Conservation (phyloP, 2,113 vertebrate genomes). For the Misgurnus mizolepis region DNA sequence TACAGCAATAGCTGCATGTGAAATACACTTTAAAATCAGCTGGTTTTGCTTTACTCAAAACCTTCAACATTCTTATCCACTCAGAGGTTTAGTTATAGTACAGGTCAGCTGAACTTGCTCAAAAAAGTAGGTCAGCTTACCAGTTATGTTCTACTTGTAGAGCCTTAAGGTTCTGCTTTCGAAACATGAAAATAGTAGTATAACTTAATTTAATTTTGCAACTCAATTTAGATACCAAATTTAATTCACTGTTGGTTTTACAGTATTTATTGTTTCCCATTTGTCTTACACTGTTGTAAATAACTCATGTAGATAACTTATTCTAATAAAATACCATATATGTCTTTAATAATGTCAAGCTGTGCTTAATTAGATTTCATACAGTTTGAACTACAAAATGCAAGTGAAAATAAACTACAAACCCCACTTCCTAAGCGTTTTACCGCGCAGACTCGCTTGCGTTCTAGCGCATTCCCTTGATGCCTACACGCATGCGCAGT, state of each 20-base stretch:
- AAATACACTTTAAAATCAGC: neutral
- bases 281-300: neutral
- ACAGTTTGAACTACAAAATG: neutral
- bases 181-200: neutral
- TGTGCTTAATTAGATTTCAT: no score
- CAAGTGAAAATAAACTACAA: conserved; percentile 52
- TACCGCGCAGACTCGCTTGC: conserved; percentile 53
- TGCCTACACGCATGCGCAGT: conserved; percentile 75
- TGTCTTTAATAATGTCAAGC: neutral
- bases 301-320: neutral
- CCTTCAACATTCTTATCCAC: conserved; percentile 23
- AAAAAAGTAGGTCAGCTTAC: conserved; percentile 24
- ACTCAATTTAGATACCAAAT: neutral
- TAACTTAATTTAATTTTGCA: neutral
- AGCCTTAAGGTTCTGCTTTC: conserved; percentile 8
- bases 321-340: neutral
- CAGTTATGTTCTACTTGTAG: conserved; percentile 5
- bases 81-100: conserved; percentile 23
- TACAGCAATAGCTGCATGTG: neutral
- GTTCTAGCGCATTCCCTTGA: conserved; percentile 62
- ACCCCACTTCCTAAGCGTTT: conserved; percentile 28
- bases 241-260: neutral
- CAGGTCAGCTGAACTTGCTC: conserved; percentile 12
- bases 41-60: neutral
- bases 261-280: neutral